These are phyloP conservation scores for Sebastolobus altivelis DNA, from an alignment of 2,797 vertebrate species.

Conservation along the genomic window DNA sequence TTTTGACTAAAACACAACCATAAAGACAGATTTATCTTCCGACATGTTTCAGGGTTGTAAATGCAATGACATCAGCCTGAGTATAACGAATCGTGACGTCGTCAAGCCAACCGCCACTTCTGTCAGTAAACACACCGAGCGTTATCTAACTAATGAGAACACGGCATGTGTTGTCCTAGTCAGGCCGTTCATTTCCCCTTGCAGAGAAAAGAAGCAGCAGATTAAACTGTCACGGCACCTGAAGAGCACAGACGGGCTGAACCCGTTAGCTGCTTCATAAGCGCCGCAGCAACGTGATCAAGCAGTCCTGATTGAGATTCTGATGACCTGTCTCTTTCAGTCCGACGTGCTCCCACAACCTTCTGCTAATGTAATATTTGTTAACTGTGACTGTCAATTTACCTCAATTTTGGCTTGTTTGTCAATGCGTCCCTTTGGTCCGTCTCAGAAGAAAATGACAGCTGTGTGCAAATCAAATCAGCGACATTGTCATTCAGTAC, in stretches of 20 bases:
- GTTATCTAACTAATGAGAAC: conserved; percentile 69
- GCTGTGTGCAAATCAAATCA: conserved; percentile 49
- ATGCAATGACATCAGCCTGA: conserved; percentile 14
- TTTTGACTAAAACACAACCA: neutral
- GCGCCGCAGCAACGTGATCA: conserved; percentile 28
- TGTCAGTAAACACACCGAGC: conserved; percentile 40
- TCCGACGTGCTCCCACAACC: conserved; percentile 38
- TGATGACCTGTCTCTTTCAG: conserved; percentile 71
- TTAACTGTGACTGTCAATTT: conserved; percentile 57
- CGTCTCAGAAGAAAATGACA: conserved; percentile 36
- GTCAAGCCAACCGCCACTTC: conserved; percentile 13
- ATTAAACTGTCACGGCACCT: conserved; percentile 61
- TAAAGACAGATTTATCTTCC: neutral
- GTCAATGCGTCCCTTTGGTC: conserved; percentile 11
- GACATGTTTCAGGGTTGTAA: neutral
- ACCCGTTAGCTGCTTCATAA: conserved; percentile 54
- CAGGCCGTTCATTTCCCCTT: conserved; percentile 54
- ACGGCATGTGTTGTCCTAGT: conserved; percentile 50
- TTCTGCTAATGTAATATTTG: conserved; percentile 53
- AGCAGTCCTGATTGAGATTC: conserved; percentile 51
- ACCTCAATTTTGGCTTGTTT: conserved; percentile 46
- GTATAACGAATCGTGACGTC: neutral
- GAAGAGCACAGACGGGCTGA: conserved; percentile 30
- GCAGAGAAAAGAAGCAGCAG: conserved; percentile 41
- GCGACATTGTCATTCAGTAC: conserved; percentile 39